Evolutionary conservation across 2,797 vertebrate genomes (phyloP), one percentile per base, ranked within the genome.

Genomic region (Potorous gilbertii): DNA sequence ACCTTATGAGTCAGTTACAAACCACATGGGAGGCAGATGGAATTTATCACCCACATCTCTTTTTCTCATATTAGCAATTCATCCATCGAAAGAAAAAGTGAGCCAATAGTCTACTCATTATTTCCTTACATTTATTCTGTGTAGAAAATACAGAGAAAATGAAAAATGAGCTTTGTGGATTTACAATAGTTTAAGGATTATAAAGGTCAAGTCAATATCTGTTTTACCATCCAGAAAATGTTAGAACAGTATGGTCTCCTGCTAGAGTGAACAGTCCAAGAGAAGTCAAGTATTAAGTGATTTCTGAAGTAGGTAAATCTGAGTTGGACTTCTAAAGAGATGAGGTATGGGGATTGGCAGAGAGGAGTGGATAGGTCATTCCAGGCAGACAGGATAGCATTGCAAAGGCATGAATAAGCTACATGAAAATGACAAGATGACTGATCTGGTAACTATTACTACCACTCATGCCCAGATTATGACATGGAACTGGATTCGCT

Each of bases 301-400:
- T 81, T 81, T 46, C n/a, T 81, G 18, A 81, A 81, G n/a, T 81
- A 81, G 66, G 66, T 81, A 46, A 81, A 81, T 46, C 18, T 81
- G n/a, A 81, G n/a, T 81, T 81, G 66, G 18, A 81, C 28, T 91
- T 90, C 94, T 92, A 89, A 96, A 93, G n/a, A 91, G 28, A 74
- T 91, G 55, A 96, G 24, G 21, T n/a, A 31, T 14, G 4, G n/a
- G 54, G 31, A 16, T 66, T 52, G 54, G n/a, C 54, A 91, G 46
- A 14, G 18, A 27, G 5, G 55, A 89, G 66, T 46, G n/a, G 66
- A 46, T 40, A 81, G 29, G 27, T 28, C 6, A 6, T 92, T 93
- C 56, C 55, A 12, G 10, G 34, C 74, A 93, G 56, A 87, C 46
- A 31, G 62, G 93, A 59, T 29, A 54, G 46, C 50, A 91, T 87